A percentile compares a stretch with the other conserved stretches of the same genome.
Evolutionary conservation across 2,888 invertebrate genomes (phyloP).

Genomic region (Oscheius sp.): DNA sequence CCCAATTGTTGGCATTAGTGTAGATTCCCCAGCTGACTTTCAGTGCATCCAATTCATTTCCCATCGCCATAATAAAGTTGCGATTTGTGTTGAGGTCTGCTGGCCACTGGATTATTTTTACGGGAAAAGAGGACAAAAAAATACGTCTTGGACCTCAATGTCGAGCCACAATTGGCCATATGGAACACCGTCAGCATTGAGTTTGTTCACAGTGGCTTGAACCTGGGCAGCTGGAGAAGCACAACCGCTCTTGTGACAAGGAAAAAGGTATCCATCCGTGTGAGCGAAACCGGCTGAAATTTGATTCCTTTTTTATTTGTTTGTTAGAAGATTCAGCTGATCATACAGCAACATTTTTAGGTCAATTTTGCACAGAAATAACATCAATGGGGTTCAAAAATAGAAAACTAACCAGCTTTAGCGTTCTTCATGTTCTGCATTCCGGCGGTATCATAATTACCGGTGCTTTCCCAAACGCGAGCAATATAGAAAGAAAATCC

Average conservation of each 20-base stretch:
- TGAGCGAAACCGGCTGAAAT: slow-evolving; percentile 37
- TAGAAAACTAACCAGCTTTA: slow-evolving; percentile 37
- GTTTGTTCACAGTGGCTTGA: slow-evolving; percentile 22
- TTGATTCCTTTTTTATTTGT: no score
- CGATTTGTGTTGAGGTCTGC: slow-evolving; percentile 24
- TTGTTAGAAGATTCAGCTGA: no score
- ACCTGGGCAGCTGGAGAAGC: slow-evolving; percentile 34
- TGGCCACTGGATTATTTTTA: no score
- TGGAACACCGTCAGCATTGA: slow-evolving; percentile 22
- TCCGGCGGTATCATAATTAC: slow-evolving; percentile 46
- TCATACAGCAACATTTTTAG: no score
- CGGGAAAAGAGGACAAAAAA: no score
- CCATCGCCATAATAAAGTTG: slow-evolving; percentile 24
- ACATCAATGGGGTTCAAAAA: no score
- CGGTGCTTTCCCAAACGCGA: slow-evolving; percentile 44
- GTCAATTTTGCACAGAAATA: no score
- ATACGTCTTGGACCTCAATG: slow-evolving; percentile 36
- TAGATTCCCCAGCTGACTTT: slow-evolving; percentile 46
- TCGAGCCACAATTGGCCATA: slow-evolving; percentile 39
- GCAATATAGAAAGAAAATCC: slow-evolving; percentile 49
- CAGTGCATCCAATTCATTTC: slow-evolving; percentile 20
- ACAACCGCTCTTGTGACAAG: slow-evolving; percentile 36
- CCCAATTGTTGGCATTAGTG: slow-evolving; percentile 55
- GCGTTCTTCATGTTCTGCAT: slow-evolving; percentile 56
- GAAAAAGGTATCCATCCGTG: slow-evolving; percentile 48